phyloP scores from a whole-genome alignment of 2,888 invertebrate genomes.

The Scaptomyza reducta region DNA sequence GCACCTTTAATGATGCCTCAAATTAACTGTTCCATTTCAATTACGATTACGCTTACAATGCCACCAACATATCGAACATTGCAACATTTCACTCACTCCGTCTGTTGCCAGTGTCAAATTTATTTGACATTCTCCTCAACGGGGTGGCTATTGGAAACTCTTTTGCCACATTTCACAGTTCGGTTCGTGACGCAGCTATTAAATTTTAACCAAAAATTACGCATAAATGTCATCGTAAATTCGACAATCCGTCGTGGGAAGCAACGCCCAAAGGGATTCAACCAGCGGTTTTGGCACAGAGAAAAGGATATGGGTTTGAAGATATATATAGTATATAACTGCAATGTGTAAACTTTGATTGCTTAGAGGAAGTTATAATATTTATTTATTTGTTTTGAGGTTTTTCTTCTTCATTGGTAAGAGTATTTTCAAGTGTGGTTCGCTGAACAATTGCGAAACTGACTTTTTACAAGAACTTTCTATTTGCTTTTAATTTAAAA shows the following conservation, averaged over 20 bases:
- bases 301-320: not conserved
- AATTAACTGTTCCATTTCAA: conserved; percentile 72
- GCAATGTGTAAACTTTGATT: not conserved
- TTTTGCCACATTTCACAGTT: conserved; percentile 24
- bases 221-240: conserved; percentile 82
- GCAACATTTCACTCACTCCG: conserved; percentile 41
- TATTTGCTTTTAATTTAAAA: not conserved
- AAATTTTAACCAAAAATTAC: conserved; percentile 59
- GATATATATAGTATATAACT: not conserved
- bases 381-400: not conserved
- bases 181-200: conserved; percentile 27
- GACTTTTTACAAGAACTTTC: not conserved
- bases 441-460: not conserved
- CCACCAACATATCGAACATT: conserved; percentile 29
- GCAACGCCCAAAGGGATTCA: conserved; percentile 45
- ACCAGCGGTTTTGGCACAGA: not conserved
- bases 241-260: conserved; percentile 53
- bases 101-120: conserved; percentile 61
- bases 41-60: conserved; percentile 32
- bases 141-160: conserved; percentile 49
- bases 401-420: not conserved
- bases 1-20: conserved; percentile 71
- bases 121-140: conserved; percentile 71
- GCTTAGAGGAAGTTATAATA: not conserved
- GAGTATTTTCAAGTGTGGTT: not conserved